These are phyloP conservation scores for Nephrotoma guestfalica DNA, from an alignment of 2,888 invertebrate genomes.

Conservation along the genomic window DNA sequence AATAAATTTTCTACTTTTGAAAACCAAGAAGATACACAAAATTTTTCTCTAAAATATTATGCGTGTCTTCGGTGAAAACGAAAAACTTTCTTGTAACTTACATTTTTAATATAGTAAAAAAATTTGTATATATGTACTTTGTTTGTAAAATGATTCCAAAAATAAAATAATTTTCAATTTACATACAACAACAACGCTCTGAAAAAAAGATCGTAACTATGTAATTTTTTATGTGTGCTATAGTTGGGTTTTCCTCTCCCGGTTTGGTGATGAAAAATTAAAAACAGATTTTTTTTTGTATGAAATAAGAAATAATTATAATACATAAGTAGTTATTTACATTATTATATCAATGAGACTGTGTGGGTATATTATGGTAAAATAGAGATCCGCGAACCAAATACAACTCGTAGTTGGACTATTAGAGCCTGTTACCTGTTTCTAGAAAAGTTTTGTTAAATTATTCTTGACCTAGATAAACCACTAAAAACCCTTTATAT, in stretches of 20 bases:
- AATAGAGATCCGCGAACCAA: too few species aligned
- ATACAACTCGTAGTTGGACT: too few species aligned
- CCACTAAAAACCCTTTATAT: too few species aligned
- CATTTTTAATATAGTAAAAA: neutral
- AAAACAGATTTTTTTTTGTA: neutral
- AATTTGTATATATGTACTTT: neutral
- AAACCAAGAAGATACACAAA: neutral
- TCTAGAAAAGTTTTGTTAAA: too few species aligned
- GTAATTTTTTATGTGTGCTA: neutral
- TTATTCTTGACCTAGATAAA: too few species aligned
- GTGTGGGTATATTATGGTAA: too few species aligned
- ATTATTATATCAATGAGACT: too few species aligned
- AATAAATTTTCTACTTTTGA: neutral
- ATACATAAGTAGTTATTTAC: neutral
- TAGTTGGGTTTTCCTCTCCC: neutral
- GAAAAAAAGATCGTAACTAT: neutral
- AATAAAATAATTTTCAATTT: neutral
- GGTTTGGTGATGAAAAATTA: neutral
- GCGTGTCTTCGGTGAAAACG: neutral
- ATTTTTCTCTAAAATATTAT: neutral
- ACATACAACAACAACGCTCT: neutral
- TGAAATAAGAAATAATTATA: neutral
- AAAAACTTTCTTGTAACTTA: neutral
- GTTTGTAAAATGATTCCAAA: neutral
- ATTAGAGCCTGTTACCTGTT: too few species aligned